These are phyloP conservation scores for Tenthredo amoena DNA, from an alignment of 2,888 invertebrate species.

Conservation along the genomic window DNA sequence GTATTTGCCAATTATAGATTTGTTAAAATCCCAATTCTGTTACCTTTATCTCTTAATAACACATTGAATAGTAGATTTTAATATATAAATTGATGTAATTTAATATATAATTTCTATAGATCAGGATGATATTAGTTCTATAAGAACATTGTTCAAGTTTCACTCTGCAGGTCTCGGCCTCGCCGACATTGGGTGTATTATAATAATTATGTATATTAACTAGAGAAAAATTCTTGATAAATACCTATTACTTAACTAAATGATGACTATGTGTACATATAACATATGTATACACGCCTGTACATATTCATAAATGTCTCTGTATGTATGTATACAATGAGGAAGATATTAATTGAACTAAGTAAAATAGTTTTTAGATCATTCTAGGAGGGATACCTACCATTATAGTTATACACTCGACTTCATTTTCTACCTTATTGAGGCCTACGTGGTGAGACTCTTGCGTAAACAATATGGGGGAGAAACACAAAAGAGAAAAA, in stretches of 20 bases:
- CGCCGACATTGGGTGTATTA: slow-evolving; percentile 58
- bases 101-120: slow-evolving; percentile 57
- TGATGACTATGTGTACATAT: slow-evolving; percentile 65
- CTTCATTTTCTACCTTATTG: slow-evolving; percentile 70
- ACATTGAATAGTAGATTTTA: slow-evolving; percentile 54
- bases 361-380: slow-evolving; percentile 69
- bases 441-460: slow-evolving; percentile 69
- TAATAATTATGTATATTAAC: slow-evolving; percentile 56
- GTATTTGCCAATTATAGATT: slow-evolving; percentile 62
- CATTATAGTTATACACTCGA: slow-evolving; percentile 65
- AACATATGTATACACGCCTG: slow-evolving; percentile 70
- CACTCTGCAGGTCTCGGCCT: slow-evolving; percentile 62
- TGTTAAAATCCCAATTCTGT: slow-evolving; percentile 66
- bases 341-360: slow-evolving; percentile 65
- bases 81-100: slow-evolving; percentile 73
- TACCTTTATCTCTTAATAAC: slow-evolving; percentile 67
- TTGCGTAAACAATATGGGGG: slow-evolving; percentile 64
- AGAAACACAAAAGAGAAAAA: slow-evolving; percentile 29
- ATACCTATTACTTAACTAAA: slow-evolving; percentile 16
- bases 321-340: slow-evolving; percentile 64
- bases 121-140: slow-evolving; percentile 55
- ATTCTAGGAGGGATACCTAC: slow-evolving; percentile 67
- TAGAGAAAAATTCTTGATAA: slow-evolving; percentile 57
- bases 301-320: slow-evolving; percentile 69
- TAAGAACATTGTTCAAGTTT: slow-evolving; percentile 74